A percentile compares a stretch with the other conserved stretches of the same genome.
These are phyloP conservation scores for Agrypnus murinus DNA, from an alignment of 2,888 invertebrate species.

Conservation along the genomic window DNA sequence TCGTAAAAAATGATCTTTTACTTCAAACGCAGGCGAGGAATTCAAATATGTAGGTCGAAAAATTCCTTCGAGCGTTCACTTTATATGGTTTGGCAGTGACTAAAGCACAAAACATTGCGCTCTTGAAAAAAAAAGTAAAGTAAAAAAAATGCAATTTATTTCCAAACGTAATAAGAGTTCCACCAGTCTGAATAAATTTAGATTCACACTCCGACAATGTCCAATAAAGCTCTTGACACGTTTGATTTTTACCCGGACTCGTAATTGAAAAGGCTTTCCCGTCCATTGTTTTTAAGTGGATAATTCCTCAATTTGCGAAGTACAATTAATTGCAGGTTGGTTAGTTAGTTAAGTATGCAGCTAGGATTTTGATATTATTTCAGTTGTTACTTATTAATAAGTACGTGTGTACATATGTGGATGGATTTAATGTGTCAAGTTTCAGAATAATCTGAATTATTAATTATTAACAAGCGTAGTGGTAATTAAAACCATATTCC, in stretches of 20 bases:
- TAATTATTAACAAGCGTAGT: constrained; percentile 23
- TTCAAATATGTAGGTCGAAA: not conserved
- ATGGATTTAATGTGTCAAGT: constrained; percentile 3
- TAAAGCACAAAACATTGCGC: not conserved
- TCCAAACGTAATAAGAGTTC: not conserved
- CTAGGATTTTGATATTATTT: too few species aligned
- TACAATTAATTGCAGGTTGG: too few species aligned
- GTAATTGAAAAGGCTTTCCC: constrained; percentile 15
- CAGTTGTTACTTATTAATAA: too few species aligned
- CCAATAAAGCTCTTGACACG: constrained; percentile 18
- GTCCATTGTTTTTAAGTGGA: not conserved
- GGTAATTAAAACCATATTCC: constrained; percentile 25
- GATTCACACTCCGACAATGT: constrained; percentile 14
- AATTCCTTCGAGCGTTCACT: not conserved
- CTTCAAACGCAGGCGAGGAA: not conserved
- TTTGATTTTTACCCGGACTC: constrained; percentile 19
- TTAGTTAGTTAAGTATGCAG: too few species aligned
- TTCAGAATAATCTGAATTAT: constrained; percentile 22
- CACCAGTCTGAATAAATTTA: constrained; percentile 12
- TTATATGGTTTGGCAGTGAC: not conserved
- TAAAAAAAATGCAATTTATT: constrained; percentile 15
- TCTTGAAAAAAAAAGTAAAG: not conserved
- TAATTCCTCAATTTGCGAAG: constrained; percentile 19
- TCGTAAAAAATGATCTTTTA: not conserved
- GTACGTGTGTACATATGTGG: too few species aligned